Evolutionary conservation across 1,140 invertebrate genomes (phyloP).

Genomic region (Zaprionus inermis): DNA sequence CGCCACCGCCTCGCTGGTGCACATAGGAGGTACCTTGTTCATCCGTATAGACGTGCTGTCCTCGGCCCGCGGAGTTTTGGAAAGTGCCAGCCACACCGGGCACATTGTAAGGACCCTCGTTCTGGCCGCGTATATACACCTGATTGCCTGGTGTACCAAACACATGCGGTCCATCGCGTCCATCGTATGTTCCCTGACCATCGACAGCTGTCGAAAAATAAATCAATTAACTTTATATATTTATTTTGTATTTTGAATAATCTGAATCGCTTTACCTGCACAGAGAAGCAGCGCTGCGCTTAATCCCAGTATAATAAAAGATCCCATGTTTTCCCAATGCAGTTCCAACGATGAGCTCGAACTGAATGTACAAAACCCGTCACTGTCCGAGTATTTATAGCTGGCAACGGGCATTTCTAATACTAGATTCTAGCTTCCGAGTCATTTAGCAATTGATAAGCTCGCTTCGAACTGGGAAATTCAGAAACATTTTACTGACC

Average conservation of each 20-base stretch:
- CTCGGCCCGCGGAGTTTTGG: constrained; percentile 28
- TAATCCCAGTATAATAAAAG: constrained; percentile 26
- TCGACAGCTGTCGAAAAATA: constrained; percentile 13
- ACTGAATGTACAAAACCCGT: constrained; percentile 13
- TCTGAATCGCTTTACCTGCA: constrained; percentile 15
- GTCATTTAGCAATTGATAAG: constrained; percentile 31
- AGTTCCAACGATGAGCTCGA: not conserved
- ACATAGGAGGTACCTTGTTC: constrained; percentile 53
- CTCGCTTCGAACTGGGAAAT: constrained; percentile 27
- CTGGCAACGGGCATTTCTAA: constrained; percentile 6
- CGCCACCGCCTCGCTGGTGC: constrained; percentile 33
- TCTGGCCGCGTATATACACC: constrained; percentile 60
- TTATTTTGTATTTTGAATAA: not conserved
- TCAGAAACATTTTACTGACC: constrained; percentile 20
- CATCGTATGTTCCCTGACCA: constrained; percentile 54
- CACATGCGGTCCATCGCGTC: constrained; percentile 53
- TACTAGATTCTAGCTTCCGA: constrained; percentile 20
- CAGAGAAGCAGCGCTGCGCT: constrained; percentile 21
- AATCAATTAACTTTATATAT: not conserved
- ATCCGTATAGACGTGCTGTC: constrained; percentile 53
- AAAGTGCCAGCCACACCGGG: constrained; percentile 56
- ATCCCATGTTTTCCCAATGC: constrained; percentile 23
- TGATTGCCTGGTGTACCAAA: constrained; percentile 54
- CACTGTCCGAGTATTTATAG: constrained; percentile 31
- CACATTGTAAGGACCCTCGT: constrained; percentile 44